These are phyloP conservation scores for Anastrepha obliqua DNA, from an alignment of 1,140 invertebrate species.

Conservation along the genomic window DNA sequence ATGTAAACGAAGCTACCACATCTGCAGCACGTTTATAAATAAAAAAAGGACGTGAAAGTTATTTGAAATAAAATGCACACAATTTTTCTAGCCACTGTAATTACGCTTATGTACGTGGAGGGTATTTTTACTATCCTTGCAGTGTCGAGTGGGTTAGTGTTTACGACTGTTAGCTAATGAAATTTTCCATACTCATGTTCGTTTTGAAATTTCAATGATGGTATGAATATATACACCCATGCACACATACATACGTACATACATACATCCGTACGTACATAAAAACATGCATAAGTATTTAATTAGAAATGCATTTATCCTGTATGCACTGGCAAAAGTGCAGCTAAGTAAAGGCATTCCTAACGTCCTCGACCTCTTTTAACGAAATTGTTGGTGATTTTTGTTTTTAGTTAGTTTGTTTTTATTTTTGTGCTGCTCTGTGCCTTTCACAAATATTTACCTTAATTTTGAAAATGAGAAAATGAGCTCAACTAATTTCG, in stretches of 20 bases:
- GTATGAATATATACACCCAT: neutral
- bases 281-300: neutral
- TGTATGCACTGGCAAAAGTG: neutral
- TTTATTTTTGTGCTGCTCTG: neutral
- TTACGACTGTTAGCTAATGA: conserved; percentile 47
- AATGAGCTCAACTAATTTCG: conserved; percentile 39
- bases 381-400: conserved; percentile 39
- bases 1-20: too few species aligned
- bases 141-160: neutral
- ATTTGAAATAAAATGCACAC: too few species aligned
- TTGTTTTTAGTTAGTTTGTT: neutral
- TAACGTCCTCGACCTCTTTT: neutral
- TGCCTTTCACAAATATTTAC: conserved; percentile 32
- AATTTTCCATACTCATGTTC: conserved; percentile 26
- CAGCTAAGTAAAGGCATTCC: neutral
- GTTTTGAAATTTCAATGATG: neutral
- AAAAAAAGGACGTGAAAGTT: too few species aligned
- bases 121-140: neutral
- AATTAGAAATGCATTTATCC: too few species aligned
- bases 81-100: too few species aligned
- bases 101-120: neutral
- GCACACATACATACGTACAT: neutral
- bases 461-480: conserved; percentile 42
- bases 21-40: too few species aligned
- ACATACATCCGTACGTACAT: neutral